Evolutionary conservation across 1,140 invertebrate species (phyloP), one percentile per base, ranked within the genome.

Genomic region (Contarinia nasturtii): DNA sequence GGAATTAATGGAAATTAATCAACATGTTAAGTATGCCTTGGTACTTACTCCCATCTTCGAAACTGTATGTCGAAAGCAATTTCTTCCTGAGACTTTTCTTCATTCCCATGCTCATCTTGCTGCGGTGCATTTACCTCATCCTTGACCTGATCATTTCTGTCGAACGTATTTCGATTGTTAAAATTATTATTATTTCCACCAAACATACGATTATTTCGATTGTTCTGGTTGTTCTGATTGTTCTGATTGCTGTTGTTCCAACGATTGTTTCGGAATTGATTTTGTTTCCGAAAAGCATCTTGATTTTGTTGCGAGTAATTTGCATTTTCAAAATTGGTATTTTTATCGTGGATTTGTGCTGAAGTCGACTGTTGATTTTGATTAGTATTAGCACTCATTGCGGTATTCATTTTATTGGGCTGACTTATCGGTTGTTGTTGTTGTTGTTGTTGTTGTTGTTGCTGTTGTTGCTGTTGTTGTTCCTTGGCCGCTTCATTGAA

Each of bases 31-130:
- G n/a, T n/a, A n/a, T n/a, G n/a, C n/a, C n/a, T n/a, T n/a, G n/a
- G n/a, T n/a, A n/a, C n/a, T n/a, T n/a, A n/a, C n/a, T 89, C 84
- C 84, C 84, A 89, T 54, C 82, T 77, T 57, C 77, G 73, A 57
- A 89, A 87, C 55, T 86, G 76, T 47, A 76, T 74, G 57, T 86
- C 82, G 65, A 89, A 87, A 41, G 74, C 74, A 59, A 75, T 79
- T 58, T 86, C 82, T 52, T 81, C 77, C 56, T 82, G 76, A 7
- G 74, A 69, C 20, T 76, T 55, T 52, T 71, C 40, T 12, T 40
- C 37, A 18, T n/a, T 18, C 14, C 3, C 37, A 40, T 15, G 12
- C 14, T 40, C 17, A 40, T 40, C 17, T 40, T n/a, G 14, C 37
- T n/a, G 14, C 12, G 37, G 37, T 5, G 5, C 37, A 40, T 8